Evolutionary conservation across 1,140 invertebrate species (phyloP), one percentile per base, ranked within the genome.

Genomic region (Panulirus ornatus): DNA sequence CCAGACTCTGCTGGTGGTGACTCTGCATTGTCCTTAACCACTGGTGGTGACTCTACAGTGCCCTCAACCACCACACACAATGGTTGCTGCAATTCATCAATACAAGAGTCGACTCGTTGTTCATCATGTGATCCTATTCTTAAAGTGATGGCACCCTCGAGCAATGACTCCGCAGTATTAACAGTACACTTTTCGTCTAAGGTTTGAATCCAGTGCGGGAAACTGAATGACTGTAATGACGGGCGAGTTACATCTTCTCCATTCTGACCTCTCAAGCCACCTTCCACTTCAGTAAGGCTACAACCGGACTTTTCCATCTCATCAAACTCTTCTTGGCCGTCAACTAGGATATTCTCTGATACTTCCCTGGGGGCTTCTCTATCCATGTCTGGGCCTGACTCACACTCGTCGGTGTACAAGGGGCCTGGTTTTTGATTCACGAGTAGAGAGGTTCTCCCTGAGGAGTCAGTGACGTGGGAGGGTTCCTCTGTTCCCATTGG

Each of bases 401-500:
- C 84, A 11, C 54, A 47, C 22, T 88, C 85, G n/a, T 88, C 85
- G 66, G 70, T 88, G 75, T 66, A 81, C n/a, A 85, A 14, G 30
- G 81, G 36, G 38, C 70, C 42, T 27, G 38, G 1, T 44, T 88
- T 54, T 16, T n/a, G 34, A 30, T 63, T 40, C 40, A 70, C 8
- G 2, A 47, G 58, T 78, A 30, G 30, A 81, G 85, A 42, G 14
- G 54, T n/a, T 30, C n/a, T 81, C 19, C 19, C 47, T 11, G n/a
- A 36, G 22, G 63, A 40, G 54, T 34, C 42, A 34, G 9, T 40
- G 2, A 30, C 22, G 6, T 79, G 40, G n/a, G 58, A 27, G 11
- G 16, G 5, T 5, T 66, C 58, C 3, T 0, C n/a, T 5, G 44
- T 6, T 47, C 5, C 11, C 30, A 5, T 0, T 27, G 9, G 27